These are phyloP conservation scores for Montipora efflorescens DNA, from an alignment of 64 coral and sea anemone species.

Conservation along the genomic window DNA sequence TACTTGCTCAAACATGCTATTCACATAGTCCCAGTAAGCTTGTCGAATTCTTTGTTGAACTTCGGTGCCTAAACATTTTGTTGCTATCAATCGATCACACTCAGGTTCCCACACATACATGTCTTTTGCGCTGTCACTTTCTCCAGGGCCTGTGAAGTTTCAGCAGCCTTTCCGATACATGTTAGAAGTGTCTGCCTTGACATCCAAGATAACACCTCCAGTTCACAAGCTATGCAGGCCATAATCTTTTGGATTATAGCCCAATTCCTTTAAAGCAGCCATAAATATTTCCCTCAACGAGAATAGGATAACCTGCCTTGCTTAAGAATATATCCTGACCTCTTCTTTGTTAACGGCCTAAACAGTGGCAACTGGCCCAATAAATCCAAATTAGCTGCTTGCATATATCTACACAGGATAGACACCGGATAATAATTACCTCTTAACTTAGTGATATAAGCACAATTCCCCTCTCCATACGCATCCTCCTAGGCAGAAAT, in stretches of 20 bases:
- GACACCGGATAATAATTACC: too few species aligned
- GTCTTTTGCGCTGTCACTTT: too few species aligned
- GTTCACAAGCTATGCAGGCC: too few species aligned
- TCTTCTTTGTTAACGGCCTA: too few species aligned
- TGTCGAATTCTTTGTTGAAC: slow-evolving; percentile 39
- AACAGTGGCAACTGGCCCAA: background rate
- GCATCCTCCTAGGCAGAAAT: too few species aligned
- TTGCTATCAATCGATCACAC: too few species aligned
- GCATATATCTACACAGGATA: background rate
- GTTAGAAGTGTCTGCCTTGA: background rate
- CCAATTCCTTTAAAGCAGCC: background rate
- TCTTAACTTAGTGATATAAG: too few species aligned
- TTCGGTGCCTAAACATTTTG: background rate
- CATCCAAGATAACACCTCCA: too few species aligned
- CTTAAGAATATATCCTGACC: background rate
- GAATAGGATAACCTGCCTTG: slow-evolving; percentile 28
- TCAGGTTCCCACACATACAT: too few species aligned
- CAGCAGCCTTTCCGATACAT: slow-evolving; percentile 18
- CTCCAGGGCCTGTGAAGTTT: background rate
- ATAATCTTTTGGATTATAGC: too few species aligned
- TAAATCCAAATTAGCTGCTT: too few species aligned
- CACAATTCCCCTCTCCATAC: too few species aligned
- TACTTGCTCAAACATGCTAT: slow-evolving; percentile 14
- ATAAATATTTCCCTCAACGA: slow-evolving; percentile 42
- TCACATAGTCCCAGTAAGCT: slow-evolving; percentile 45